Base-by-base conservation (phyloP, 2,888 invertebrate species). In the Alloplasta piceator region DNA sequence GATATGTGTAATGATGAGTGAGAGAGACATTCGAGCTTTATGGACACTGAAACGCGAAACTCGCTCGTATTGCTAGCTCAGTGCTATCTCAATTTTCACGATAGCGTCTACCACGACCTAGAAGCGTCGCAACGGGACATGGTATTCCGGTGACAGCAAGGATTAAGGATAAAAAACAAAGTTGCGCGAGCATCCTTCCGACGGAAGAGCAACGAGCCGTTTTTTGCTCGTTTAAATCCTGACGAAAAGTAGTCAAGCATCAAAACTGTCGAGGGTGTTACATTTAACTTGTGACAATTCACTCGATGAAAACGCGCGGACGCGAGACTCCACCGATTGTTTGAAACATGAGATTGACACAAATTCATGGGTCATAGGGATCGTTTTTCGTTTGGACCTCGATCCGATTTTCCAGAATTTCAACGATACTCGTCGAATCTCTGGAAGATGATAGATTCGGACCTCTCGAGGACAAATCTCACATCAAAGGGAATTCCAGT, bases 41-140 rank as follows among this genome's bases (percentile, higher is more conserved):
- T 85, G 82, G 84, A 85, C 86, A 83, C 63, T 85, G 87, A 85
- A 87, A 86, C 79, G 78, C 82, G 85, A 87, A 74, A 85, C 85
- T 74, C 48, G 9, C 41, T 61, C 41, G 12, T 50, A 75, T 78
- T 71, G 52, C 67, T 71, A 26, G 26, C 52, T 56, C 56, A 7
- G 71, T 61, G 48, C 67, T 61, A 43, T 43, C 48, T 55, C 52
- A 48, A 43, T 55, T 55, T 43, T 9, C 70, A 60, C 46, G 58
- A 46, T 50, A 56, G 60, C 39, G 7, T 38, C 46, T 61, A 43
- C 50, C 39, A 46, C 52, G 39, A 14, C 14, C 38, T 39, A 46
- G 52, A 39, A 67, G 26, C 14, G 52, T 46, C 48, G 55, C 12
- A n/a, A 39, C 61, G 67, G 50, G 61, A 71, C 75, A 75, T 75